Conservation (phyloP, 2,797 vertebrate species). For the Cirrhinus mrigala region DNA sequence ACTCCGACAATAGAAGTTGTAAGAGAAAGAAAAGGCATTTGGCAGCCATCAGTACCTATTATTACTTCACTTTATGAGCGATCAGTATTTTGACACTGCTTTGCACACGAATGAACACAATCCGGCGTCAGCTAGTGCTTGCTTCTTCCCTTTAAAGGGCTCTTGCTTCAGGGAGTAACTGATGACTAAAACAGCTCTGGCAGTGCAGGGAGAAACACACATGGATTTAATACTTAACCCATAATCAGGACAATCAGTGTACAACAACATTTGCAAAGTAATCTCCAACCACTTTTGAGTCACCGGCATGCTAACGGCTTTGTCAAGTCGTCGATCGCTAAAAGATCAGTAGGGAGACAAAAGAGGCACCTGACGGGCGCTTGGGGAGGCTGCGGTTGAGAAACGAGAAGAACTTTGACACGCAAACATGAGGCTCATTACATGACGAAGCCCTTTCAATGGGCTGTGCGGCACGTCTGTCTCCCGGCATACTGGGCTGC, state of each 20-base stretch:
- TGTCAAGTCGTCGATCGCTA: constrained; percentile 38
- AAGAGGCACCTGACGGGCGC: constrained; percentile 47
- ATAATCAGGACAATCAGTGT: constrained; percentile 61
- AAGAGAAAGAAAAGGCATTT: constrained; percentile 23
- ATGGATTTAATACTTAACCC: constrained; percentile 55
- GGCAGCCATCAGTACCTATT: constrained; percentile 4
- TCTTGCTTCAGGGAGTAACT: constrained; percentile 44
- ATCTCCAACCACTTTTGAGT: constrained; percentile 39
- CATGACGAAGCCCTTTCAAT: constrained; percentile 40
- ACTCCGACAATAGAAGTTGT: constrained; percentile 26
- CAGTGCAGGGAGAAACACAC: constrained; percentile 46
- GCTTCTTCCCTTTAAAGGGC: constrained; percentile 46
- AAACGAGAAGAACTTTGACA: constrained; percentile 50
- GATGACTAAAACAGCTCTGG: constrained; percentile 54
- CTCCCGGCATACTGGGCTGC: constrained; percentile 4
- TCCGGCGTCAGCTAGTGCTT: constrained; percentile 8
- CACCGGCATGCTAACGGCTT: constrained; percentile 12
- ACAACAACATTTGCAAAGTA: constrained; percentile 53
- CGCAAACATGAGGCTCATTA: constrained; percentile 49
- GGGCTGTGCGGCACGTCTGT: constrained; percentile 34
- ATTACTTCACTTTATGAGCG: constrained; percentile 26
- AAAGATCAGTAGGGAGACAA: constrained; percentile 49
- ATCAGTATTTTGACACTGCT: constrained; percentile 44
- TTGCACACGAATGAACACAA: constrained; percentile 20
- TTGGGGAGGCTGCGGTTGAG: constrained; percentile 39